Base-by-base conservation (phyloP, 2,888 invertebrate genomes). In the Harpalus rufipes region DNA sequence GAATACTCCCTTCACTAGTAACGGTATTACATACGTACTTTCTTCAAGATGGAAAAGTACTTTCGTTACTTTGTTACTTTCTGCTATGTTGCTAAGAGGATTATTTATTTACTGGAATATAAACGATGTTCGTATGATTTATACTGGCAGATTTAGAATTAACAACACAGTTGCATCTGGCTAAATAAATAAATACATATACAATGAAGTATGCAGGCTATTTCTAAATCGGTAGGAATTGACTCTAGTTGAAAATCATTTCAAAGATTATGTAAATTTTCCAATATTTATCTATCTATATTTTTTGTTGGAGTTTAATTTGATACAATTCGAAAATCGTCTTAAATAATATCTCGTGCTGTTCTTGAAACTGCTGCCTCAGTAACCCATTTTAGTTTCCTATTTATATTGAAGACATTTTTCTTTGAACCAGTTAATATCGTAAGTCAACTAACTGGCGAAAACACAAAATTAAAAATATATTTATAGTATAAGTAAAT, bases 381-480 rank as follows among this genome's bases (percentile, higher is more conserved):
- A 63, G 63, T 63, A 63, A 63, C 63, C 63, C 25, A 63, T 63
- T 63, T 61, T 63, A 63, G 16, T 63, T 68, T 21, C 63, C 7
- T 32, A 59, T 59, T 59, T 59, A 59, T 59, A 59, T 59, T 59
- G 7, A 6, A 14, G 59, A 14, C 68, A 39, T 39, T 25, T 68
- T 68, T 68, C 68, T 32, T 32, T n/a, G 68, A 68, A 68, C 68
- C n/a, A 68, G 32, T 68, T 68, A 68, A 68, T 68, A 21, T 39
- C 32, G 16, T 25, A 63, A 63, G 10, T 68, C 32, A 68, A 25
- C 68, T n/a, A 59, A 39, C 68, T 68, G 14, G 68, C 68, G 32
- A 68, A 39, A 68, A 68, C 25, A 14, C 25, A 68, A 68, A 68
- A 39, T 68, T 68, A 68, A 68, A 68, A 68, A 68, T 68, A 68